These are phyloP conservation scores for Carapus acus DNA, from an alignment of 2,797 vertebrate genomes.

Conservation along the genomic window DNA sequence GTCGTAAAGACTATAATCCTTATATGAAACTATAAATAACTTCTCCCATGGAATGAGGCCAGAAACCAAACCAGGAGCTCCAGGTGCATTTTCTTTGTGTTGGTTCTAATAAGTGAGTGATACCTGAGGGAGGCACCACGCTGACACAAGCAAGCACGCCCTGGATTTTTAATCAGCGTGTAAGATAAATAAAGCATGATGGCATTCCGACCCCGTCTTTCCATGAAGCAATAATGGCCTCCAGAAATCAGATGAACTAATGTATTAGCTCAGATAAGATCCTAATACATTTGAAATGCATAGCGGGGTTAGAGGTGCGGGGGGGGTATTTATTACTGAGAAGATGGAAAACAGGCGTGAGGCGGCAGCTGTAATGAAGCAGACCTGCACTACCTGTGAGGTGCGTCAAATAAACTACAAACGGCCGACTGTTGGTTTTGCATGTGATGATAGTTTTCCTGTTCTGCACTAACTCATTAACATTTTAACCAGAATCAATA, in stretches of 20 bases:
- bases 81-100: slow-evolving; percentile 21
- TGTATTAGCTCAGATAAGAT: slow-evolving; percentile 41
- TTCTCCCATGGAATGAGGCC: slow-evolving; percentile 13
- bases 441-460: slow-evolving; percentile 14
- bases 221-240: slow-evolving; percentile 30
- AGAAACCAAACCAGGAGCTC: slow-evolving; percentile 14
- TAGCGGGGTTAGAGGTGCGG: background rate
- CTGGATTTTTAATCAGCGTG: slow-evolving; percentile 47
- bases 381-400: slow-evolving; percentile 8
- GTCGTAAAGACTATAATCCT: too few relatives aligned
- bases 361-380: slow-evolving; percentile 6
- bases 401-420: slow-evolving; percentile 24
- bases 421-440: slow-evolving; percentile 15
- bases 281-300: slow-evolving; percentile 40
- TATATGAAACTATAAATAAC: too few relatives aligned
- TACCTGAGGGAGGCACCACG: slow-evolving; percentile 16
- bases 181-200: slow-evolving; percentile 52
- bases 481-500: slow-evolving; percentile 32
- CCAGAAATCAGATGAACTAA: slow-evolving; percentile 38
- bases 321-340: slow-evolving; percentile 26
- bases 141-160: slow-evolving; percentile 13
- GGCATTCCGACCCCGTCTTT: slow-evolving; percentile 29
- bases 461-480: slow-evolving; percentile 37
- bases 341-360: slow-evolving; percentile 15
- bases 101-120: slow-evolving; percentile 42